Evolutionary conservation across 2,113 vertebrate species (phyloP).

Genomic region (Calonectris borealis): DNA sequence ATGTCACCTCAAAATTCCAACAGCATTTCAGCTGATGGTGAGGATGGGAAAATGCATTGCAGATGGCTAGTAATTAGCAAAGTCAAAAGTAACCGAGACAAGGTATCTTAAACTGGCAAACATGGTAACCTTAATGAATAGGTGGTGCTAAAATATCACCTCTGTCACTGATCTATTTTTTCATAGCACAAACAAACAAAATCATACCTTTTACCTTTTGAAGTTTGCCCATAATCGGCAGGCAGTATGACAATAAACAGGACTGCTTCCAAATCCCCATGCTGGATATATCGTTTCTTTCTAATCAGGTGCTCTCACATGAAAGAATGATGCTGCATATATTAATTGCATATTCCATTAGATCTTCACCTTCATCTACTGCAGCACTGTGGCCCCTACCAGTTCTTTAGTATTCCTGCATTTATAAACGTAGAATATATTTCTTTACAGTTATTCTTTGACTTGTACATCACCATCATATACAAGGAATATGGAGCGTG

Average conservation of each 20-base stretch:
- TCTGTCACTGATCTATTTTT: background rate
- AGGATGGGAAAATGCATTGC: background rate
- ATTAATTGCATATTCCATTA: slow-evolving; percentile 30
- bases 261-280: background rate
- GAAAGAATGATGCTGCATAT: slow-evolving; percentile 13
- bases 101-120: background rate
- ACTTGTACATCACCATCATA: background rate
- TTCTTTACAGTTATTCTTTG: background rate
- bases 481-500: background rate
- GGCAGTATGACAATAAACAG: background rate
- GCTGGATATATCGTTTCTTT: background rate
- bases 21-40: background rate
- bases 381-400: background rate
- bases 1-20: background rate
- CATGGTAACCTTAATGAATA: background rate
- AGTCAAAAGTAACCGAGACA: background rate
- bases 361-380: slow-evolving; percentile 15
- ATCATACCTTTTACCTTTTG: background rate
- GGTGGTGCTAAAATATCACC: background rate
- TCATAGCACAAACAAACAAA: background rate
- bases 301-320: background rate
- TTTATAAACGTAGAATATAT: background rate
- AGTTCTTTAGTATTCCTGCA: background rate
- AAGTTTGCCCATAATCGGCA: background rate
- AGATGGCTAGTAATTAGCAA: background rate